phyloP scores from a whole-genome alignment of 2,113 vertebrate species.

The Charina bottae region DNA sequence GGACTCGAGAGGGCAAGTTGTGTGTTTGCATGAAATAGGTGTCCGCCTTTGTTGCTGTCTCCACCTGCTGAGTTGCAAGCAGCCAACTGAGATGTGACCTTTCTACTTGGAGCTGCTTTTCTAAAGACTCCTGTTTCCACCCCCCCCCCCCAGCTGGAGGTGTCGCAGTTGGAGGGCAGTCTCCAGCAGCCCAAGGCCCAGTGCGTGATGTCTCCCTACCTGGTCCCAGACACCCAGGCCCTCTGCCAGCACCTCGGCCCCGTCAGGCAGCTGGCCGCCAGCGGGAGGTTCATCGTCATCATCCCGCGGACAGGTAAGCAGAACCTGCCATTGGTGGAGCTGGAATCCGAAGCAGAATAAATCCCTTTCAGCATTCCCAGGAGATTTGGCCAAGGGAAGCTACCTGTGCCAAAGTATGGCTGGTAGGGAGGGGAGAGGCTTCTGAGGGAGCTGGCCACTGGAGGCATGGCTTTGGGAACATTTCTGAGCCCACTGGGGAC shows the following conservation, averaged over 20 bases:
- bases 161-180: slow-evolving; percentile 96
- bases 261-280: slow-evolving; percentile 88
- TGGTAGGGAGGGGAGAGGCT: neutral
- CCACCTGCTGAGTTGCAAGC: no score
- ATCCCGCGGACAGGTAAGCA: slow-evolving; percentile 90
- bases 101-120: neutral
- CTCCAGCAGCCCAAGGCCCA: slow-evolving; percentile 94
- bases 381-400: neutral
- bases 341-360: neutral
- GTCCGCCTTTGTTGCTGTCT: neutral
- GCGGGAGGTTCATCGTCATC: slow-evolving; percentile 96
- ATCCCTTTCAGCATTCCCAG: fast-evolving
- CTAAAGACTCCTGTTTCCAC: neutral
- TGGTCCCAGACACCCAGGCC: slow-evolving; percentile 91
- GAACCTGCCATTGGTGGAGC: neutral
- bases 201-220: slow-evolving; percentile 97
- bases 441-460: fast-evolving
- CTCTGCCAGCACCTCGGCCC: slow-evolving; percentile 91
- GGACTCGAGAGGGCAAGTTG: neutral
- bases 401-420: no score
- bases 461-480: neutral
- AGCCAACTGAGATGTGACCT: no score
- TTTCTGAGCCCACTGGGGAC: neutral
- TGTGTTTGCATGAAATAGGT: neutral
- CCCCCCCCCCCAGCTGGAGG: slow-evolving; percentile 85